phyloP scores from a whole-genome alignment of 2,888 invertebrate species.

The Latrodectus elegans region DNA sequence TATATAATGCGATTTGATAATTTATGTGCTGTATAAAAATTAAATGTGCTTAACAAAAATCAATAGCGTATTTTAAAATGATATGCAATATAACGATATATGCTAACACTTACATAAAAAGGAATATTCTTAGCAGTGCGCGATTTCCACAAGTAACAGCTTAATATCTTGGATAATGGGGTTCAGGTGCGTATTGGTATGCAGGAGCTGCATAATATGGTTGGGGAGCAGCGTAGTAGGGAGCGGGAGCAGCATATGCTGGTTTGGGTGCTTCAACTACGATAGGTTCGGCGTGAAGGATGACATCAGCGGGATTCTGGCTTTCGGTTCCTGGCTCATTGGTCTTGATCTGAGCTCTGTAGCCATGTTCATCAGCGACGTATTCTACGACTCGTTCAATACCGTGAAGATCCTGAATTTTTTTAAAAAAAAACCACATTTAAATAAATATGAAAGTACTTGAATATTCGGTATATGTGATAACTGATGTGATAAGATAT shows the following conservation, averaged over 20 bases:
- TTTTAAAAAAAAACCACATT: neutral
- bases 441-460: neutral
- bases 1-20: too few species aligned
- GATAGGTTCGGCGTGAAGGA: constrained; percentile 53
- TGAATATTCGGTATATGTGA: neutral
- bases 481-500: neutral
- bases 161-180: constrained; percentile 34
- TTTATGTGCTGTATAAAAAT: too few species aligned
- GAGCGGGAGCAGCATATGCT: neutral
- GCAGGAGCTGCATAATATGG: constrained; percentile 11
- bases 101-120: neutral
- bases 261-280: constrained; percentile 35
- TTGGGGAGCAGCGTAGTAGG: constrained; percentile 17
- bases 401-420: constrained; percentile 57
- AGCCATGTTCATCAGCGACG: constrained; percentile 70
- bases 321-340: constrained; percentile 68
- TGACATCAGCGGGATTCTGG: constrained; percentile 63
- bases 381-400: constrained; percentile 69
- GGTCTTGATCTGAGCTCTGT: constrained; percentile 68
- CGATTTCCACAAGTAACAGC: neutral
- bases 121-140: neutral
- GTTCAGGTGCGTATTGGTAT: neutral
- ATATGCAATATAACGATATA: too few species aligned
- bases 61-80: too few species aligned
- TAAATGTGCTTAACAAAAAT: too few species aligned